A percentile compares a stretch with the other conserved stretches of the same genome.
Evolutionary conservation across 2,888 invertebrate species (phyloP).

Genomic region (Argynnis bischoffii): DNA sequence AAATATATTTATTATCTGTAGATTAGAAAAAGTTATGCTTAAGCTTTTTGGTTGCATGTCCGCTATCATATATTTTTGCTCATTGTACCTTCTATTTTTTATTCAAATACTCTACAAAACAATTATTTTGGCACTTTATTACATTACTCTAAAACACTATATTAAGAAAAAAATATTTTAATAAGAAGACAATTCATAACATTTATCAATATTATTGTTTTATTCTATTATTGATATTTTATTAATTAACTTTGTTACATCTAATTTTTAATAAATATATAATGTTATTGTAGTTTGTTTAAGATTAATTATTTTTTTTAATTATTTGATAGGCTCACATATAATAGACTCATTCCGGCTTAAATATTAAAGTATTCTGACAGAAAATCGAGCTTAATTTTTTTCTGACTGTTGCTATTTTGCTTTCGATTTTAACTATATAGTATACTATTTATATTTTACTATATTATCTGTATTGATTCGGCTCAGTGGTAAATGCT

Average conservation of each 20-base stretch:
- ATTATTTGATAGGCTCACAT: background rate
- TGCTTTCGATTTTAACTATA: slow-evolving; percentile 25
- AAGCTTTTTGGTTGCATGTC: slow-evolving; percentile 28
- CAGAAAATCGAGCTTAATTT: slow-evolving; percentile 29
- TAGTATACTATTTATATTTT: slow-evolving; percentile 24
- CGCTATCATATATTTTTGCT: slow-evolving; percentile 9
- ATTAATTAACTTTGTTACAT: slow-evolving; percentile 7
- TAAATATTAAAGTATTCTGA: slow-evolving; percentile 4
- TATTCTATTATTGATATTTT: slow-evolving; percentile 2
- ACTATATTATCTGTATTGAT: slow-evolving; percentile 30
- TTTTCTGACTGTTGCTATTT: slow-evolving; percentile 15
- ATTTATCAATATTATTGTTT: background rate
- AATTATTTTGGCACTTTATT: slow-evolving; percentile 1
- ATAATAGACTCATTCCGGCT: slow-evolving; percentile 10
- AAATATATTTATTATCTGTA: slow-evolving; percentile 21
- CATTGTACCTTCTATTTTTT: slow-evolving; percentile 7
- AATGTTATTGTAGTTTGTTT: background rate
- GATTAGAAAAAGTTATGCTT: slow-evolving; percentile 23
- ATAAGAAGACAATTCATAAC: background rate
- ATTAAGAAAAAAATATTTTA: background rate
- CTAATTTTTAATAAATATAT: background rate
- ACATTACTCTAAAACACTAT: background rate
- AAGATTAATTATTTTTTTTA: background rate
- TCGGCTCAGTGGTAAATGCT: slow-evolving; percentile 40
- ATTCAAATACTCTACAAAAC: background rate